Conservation (phyloP, 2,888 invertebrate genomes). For the Drosophila peninsularis region DNA sequence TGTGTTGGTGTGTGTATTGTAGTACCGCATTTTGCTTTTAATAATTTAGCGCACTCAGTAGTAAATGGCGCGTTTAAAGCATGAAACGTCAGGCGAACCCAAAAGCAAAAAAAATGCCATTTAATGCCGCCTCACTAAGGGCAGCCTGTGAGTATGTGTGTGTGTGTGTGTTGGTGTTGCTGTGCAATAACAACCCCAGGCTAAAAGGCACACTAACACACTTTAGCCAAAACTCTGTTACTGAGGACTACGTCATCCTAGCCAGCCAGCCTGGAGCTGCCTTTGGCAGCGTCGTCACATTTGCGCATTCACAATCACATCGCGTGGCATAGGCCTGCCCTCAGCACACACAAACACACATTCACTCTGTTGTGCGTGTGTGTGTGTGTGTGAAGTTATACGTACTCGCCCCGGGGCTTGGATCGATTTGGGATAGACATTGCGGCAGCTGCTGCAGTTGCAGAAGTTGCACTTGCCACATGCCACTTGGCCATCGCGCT, state of each 20-base stretch:
- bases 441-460: constrained; percentile 71
- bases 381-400: constrained; percentile 59
- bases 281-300: constrained; percentile 69
- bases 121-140: constrained; percentile 57
- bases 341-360: constrained; percentile 39
- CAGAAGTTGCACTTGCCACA: constrained; percentile 26
- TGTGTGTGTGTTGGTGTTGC: constrained; percentile 30
- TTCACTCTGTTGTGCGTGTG: constrained; percentile 9
- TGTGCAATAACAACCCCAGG: constrained; percentile 68
- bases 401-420: constrained; percentile 59
- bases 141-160: constrained; percentile 31
- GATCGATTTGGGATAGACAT: constrained; percentile 75
- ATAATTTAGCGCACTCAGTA: constrained; percentile 70
- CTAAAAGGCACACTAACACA: constrained; percentile 72
- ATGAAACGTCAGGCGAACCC: constrained; percentile 61
- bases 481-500: constrained; percentile 30
- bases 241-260: constrained; percentile 76
- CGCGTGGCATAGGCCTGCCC: constrained; percentile 73
- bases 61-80: constrained; percentile 78
- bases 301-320: constrained; percentile 79
- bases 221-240: constrained; percentile 54
- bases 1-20: constrained; percentile 26
- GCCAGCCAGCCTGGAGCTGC: constrained; percentile 55
- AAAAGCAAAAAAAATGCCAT: constrained; percentile 53
- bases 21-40: constrained; percentile 65